A percentile compares a stretch with the other conserved stretches of the same genome.
Conservation (phyloP, 2,113 vertebrate genomes). For the Cyprinodon brontotheroides region DNA sequence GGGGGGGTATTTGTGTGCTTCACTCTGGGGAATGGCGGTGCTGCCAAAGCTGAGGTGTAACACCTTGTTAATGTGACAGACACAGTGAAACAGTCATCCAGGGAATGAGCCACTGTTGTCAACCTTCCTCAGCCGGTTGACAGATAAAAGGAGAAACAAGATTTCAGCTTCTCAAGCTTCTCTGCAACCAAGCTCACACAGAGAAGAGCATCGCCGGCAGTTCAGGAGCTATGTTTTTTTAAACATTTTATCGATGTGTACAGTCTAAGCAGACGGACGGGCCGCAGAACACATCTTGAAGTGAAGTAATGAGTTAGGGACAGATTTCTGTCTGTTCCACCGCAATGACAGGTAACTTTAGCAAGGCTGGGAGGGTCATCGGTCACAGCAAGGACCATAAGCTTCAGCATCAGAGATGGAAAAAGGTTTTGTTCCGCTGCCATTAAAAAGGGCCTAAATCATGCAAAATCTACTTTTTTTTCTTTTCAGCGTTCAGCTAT, state of each 20-base stretch:
- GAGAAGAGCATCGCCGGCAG: slow-evolving; percentile 23
- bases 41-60: slow-evolving; percentile 48
- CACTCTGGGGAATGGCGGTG: slow-evolving; percentile 5
- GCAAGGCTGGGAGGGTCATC: not conserved
- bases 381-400: not conserved
- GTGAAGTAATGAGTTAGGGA: slow-evolving; percentile 1
- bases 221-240: slow-evolving; percentile 16
- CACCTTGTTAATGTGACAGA: slow-evolving; percentile 71
- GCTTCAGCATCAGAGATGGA: not conserved
- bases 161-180: slow-evolving; percentile 41
- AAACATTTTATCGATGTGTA: not conserved
- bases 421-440: too few species aligned
- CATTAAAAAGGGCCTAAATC: too few species aligned
- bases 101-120: slow-evolving; percentile 52
- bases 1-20: slow-evolving; percentile 7
- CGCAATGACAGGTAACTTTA: not conserved
- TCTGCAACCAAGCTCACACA: slow-evolving; percentile 29
- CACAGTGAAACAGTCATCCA: slow-evolving; percentile 48
- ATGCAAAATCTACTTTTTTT: too few species aligned
- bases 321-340: not conserved
- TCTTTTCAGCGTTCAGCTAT: too few species aligned
- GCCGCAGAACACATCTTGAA: not conserved
- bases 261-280: not conserved
- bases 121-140: slow-evolving; percentile 53
- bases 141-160: slow-evolving; percentile 45